Conservation (phyloP, 1,140 invertebrate species). For the Habropoda laboriosa region DNA sequence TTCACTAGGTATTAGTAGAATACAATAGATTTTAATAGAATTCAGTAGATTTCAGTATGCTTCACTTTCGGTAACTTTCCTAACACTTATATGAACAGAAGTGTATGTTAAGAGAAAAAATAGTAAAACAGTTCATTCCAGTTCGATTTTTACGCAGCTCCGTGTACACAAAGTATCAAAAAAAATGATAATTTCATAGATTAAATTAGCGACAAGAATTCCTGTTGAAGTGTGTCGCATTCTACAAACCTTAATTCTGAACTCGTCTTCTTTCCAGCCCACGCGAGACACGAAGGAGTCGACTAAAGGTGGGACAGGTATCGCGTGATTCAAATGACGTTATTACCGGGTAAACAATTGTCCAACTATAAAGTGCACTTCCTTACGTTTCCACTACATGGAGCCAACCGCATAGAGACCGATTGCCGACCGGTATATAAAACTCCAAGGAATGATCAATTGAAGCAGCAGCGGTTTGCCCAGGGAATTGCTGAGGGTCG, state of each 20-base stretch:
- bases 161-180: not conserved
- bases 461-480: conserved; percentile 53
- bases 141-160: too few relatives aligned
- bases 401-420: not conserved
- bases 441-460: conserved; percentile 62
- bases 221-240: not conserved
- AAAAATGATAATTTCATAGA: not conserved
- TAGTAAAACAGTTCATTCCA: too few relatives aligned
- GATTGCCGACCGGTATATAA: conserved; percentile 40
- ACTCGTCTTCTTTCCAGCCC: not conserved
- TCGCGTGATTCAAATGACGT: conserved; percentile 34
- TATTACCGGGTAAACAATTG: conserved; percentile 31
- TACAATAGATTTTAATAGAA: too few relatives aligned
- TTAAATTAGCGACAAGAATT: not conserved
- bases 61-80: too few relatives aligned
- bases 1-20: too few relatives aligned
- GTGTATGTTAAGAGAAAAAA: too few relatives aligned
- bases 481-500: conserved; percentile 64
- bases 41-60: too few relatives aligned
- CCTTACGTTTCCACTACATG: not conserved
- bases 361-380: conserved; percentile 11
- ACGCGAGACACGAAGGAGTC: not conserved
- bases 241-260: not conserved
- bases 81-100: too few relatives aligned
- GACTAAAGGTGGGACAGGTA: not conserved